A percentile compares a stretch with the other conserved stretches of the same genome.
These are phyloP conservation scores for Zelostemma sp. DNA, from an alignment of 1,140 invertebrate species.

Conservation along the genomic window DNA sequence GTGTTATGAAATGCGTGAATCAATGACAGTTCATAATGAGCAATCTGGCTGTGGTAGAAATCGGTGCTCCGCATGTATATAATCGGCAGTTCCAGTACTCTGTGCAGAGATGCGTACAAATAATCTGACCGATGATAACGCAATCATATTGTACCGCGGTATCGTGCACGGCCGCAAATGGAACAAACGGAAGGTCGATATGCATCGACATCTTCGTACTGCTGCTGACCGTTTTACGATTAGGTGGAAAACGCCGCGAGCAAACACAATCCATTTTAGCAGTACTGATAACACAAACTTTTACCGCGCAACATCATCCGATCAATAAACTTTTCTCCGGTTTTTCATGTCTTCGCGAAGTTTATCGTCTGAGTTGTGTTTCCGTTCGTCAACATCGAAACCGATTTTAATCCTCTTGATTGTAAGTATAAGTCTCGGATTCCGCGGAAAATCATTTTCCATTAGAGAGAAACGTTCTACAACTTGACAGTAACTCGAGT, in stretches of 20 bases:
- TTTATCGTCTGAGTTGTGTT: too few species aligned
- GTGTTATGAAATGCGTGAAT: background rate
- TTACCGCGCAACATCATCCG: too few species aligned
- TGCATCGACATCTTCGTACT: conserved; percentile 42
- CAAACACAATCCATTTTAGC: too few species aligned
- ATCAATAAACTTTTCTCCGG: too few species aligned
- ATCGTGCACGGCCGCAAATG: conserved; percentile 43
- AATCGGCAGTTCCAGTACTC: conserved; percentile 27
- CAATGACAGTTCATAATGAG: conserved; percentile 11
- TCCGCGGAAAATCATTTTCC: background rate
- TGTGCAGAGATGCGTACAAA: conserved; percentile 31
- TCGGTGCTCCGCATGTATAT: conserved; percentile 25
- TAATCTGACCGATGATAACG: conserved; percentile 37
- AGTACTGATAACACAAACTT: too few species aligned
- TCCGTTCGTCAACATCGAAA: too few species aligned
- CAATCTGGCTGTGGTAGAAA: conserved; percentile 22
- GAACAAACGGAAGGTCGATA: conserved; percentile 40
- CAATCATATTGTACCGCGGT: conserved; percentile 41
- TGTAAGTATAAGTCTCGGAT: too few species aligned
- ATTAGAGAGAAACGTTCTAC: background rate
- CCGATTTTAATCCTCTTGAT: background rate
- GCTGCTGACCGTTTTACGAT: conserved; percentile 43
- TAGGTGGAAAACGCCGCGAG: background rate
- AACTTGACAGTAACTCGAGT: background rate
- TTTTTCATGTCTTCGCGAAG: too few species aligned